phyloP scores from a whole-genome alignment of 1,140 invertebrate genomes.

The Cotesia chilonis region DNA sequence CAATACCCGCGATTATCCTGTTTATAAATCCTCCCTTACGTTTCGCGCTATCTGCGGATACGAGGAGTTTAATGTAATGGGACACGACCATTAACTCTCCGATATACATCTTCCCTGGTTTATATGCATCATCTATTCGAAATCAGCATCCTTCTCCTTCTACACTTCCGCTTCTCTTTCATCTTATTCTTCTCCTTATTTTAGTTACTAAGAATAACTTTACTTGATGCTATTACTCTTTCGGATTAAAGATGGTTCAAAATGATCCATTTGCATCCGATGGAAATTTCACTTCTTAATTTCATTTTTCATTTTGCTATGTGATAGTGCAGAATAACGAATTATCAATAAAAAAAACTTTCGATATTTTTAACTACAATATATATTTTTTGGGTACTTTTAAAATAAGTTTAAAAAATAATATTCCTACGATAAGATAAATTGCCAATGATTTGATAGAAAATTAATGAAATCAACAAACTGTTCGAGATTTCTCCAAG shows the following conservation, averaged over 20 bases:
- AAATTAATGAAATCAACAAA: too few relatives aligned
- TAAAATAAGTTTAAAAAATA: too few relatives aligned
- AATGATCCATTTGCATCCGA: not conserved
- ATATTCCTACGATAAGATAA: too few relatives aligned
- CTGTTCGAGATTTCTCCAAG: too few relatives aligned
- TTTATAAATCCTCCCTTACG: constrained; percentile 43
- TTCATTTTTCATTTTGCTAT: not conserved
- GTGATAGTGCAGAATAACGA: too few relatives aligned
- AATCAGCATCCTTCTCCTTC: constrained; percentile 3
- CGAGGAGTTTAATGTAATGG: constrained; percentile 29
- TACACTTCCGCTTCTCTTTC: constrained; percentile 9
- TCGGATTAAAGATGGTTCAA: not conserved
- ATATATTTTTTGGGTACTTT: too few relatives aligned
- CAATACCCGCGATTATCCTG: constrained; percentile 48
- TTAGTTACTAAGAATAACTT: not conserved
- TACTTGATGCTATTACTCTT: not conserved
- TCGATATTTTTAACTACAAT: too few relatives aligned
- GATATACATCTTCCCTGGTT: not conserved
- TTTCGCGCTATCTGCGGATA: constrained; percentile 24
- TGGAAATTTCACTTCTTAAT: not conserved
- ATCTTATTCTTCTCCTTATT: not conserved
- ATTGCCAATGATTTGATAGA: too few relatives aligned
- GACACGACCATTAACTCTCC: constrained; percentile 31
- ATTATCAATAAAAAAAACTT: too few relatives aligned
- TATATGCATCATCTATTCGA: constrained; percentile 21